Conservation (phyloP, 2,888 invertebrate species). For the Malacosoma neustria region DNA sequence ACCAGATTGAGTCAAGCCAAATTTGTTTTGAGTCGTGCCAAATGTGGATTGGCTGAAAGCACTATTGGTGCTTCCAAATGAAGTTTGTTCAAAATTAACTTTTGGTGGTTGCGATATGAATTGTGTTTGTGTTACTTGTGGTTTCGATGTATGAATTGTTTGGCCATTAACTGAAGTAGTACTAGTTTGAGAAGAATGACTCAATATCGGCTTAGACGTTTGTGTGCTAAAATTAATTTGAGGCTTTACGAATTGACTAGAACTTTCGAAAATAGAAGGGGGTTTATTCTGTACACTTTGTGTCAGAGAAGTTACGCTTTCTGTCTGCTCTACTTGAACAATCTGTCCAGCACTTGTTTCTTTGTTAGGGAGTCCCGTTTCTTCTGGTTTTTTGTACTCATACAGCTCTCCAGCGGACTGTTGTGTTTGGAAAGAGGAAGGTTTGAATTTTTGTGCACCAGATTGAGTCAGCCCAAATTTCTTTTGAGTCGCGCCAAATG, state of each 20-base stretch:
- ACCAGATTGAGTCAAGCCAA: constrained; percentile 14
- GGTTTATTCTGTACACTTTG: too few relatives aligned
- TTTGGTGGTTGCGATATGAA: neutral
- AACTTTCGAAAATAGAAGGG: too few relatives aligned
- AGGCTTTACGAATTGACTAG: too few relatives aligned
- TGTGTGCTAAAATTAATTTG: constrained; percentile 11
- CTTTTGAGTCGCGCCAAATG: too few relatives aligned
- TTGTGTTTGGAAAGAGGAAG: constrained; percentile 16
- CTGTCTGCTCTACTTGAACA: too few relatives aligned
- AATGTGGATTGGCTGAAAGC: neutral
- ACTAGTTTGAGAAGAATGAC: constrained; percentile 3
- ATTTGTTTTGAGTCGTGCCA: neutral
- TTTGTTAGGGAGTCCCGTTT: too few relatives aligned
- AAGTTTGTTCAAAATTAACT: neutral
- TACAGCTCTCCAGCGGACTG: constrained; percentile 34
- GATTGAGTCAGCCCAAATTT: too few relatives aligned
- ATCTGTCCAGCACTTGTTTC: too few relatives aligned
- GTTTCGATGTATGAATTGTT: constrained; percentile 2
- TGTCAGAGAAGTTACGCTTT: too few relatives aligned
- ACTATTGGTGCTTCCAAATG: too few relatives aligned
- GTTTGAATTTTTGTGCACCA: too few relatives aligned
- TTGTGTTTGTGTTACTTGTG: constrained; percentile 6
- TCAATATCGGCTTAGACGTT: constrained; percentile 11
- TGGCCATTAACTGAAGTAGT: constrained; percentile 3
- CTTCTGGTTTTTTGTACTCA: constrained; percentile 34